Percentiles rank a stretch among this genome's conserved stretches.
Conservation (phyloP, 2,888 invertebrate genomes). For the Busseola fusca region DNA sequence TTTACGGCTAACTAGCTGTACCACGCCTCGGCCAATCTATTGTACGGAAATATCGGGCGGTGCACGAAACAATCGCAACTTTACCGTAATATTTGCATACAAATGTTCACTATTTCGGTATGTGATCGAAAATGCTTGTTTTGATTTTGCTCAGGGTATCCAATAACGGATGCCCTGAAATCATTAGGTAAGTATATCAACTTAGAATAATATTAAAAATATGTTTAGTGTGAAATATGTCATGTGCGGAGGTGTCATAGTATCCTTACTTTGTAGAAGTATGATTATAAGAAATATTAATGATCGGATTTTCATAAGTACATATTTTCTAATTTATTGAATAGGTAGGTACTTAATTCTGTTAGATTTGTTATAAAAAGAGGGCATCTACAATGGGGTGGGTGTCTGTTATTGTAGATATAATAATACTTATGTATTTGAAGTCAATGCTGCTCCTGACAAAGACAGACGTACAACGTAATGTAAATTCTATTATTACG, state of each 20-base stretch:
- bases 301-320: background rate
- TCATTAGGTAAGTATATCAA: constrained; percentile 4
- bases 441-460: constrained; percentile 83
- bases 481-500: constrained; percentile 89
- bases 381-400: constrained; percentile 60
- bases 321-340: constrained; percentile 5
- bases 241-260: background rate
- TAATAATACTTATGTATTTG: constrained; percentile 60
- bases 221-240: background rate
- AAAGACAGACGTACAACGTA: constrained; percentile 85
- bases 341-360: background rate
- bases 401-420: constrained; percentile 67
- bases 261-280: background rate
- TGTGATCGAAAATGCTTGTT: constrained; percentile 59
- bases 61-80: constrained; percentile 85
- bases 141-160: constrained; percentile 49
- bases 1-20: constrained; percentile 77
- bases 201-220: background rate
- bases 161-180: too few relatives aligned
- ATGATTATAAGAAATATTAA: background rate
- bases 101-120: constrained; percentile 79
- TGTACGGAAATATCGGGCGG: constrained; percentile 84
- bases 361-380: constrained; percentile 23
- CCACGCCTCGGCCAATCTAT: constrained; percentile 78
- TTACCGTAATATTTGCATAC: constrained; percentile 84